Percentiles rank a stretch among this genome's conserved stretches.
These are phyloP conservation scores for Takifugu ocellatus DNA, from an alignment of 2,797 vertebrate species.

Conservation along the genomic window DNA sequence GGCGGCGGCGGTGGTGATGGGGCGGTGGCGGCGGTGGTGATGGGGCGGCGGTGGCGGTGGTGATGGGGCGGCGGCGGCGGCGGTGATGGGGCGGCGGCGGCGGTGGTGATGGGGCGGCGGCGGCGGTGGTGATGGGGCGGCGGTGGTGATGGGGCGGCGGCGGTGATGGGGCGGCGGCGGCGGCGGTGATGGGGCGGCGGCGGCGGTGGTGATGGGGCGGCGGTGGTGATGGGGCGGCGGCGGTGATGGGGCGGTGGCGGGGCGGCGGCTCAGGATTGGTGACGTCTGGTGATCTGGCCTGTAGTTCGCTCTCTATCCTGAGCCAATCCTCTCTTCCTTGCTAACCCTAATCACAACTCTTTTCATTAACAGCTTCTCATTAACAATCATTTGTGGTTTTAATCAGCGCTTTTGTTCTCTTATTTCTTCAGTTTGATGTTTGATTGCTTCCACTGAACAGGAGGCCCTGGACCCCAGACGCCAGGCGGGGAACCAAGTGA, in stretches of 20 bases:
- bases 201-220: no score
- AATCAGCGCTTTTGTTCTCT: background rate
- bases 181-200: no score
- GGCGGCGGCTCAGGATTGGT: conserved; percentile 21
- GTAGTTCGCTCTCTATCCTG: conserved; percentile 9
- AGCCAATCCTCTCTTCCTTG: conserved; percentile 4
- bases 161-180: no score
- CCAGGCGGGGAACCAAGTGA: conserved; percentile 79
- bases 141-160: no score
- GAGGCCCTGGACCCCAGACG: conserved; percentile 86
- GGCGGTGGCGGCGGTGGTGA: no score
- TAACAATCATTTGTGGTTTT: background rate
- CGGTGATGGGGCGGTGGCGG: conserved; percentile 21
- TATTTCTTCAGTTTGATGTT: conserved; percentile 1
- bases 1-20: no score
- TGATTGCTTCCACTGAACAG: conserved; percentile 62
- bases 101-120: no score
- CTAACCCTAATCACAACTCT: conserved; percentile 13
- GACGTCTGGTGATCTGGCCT: conserved; percentile 31
- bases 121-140: no score
- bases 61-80: no score
- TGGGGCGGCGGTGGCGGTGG: no score
- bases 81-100: no score
- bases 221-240: conserved; percentile 14
- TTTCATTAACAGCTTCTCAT: conserved; percentile 6